These are phyloP conservation scores for Pseudochaenichthys georgianus DNA, from an alignment of 2,797 vertebrate genomes.

Conservation along the genomic window DNA sequence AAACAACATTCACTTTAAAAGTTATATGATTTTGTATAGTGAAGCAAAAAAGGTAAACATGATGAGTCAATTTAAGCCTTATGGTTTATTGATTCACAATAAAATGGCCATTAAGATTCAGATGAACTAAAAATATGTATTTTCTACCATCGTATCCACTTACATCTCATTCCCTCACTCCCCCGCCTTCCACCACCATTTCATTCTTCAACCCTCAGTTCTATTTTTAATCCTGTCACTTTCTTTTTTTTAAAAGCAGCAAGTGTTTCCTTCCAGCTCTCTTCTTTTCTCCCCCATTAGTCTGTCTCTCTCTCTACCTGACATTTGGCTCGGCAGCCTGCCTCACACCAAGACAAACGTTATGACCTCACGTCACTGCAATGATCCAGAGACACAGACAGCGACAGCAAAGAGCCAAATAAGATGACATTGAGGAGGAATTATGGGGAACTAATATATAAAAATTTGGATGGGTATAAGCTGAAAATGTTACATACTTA, in stretches of 20 bases:
- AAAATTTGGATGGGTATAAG: constrained; percentile 2
- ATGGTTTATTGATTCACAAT: too few species aligned
- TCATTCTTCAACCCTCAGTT: constrained; percentile 62
- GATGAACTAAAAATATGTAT: constrained; percentile 1
- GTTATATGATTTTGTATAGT: neutral
- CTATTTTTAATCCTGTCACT: constrained; percentile 62
- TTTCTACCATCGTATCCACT: constrained; percentile 2
- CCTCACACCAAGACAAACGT: constrained; percentile 68
- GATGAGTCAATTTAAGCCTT: neutral
- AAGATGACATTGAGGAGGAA: constrained; percentile 46
- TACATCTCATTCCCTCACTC: constrained; percentile 18
- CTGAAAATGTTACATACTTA: constrained; percentile 26
- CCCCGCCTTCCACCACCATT: constrained; percentile 29
- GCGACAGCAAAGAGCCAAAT: constrained; percentile 41
- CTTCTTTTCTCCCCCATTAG: constrained; percentile 25
- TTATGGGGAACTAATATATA: constrained; percentile 25
- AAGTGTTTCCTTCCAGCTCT: constrained; percentile 44
- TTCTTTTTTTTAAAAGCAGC: constrained; percentile 14
- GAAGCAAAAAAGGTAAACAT: neutral
- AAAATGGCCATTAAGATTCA: too few species aligned
- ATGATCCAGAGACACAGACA: constrained; percentile 69
- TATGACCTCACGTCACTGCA: constrained; percentile 78
- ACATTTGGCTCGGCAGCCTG: constrained; percentile 68
- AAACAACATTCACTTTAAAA: neutral
- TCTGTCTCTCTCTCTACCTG: constrained; percentile 61